Base-by-base conservation (phyloP, 2,888 invertebrate genomes). In the Stenichneumon culpator region DNA sequence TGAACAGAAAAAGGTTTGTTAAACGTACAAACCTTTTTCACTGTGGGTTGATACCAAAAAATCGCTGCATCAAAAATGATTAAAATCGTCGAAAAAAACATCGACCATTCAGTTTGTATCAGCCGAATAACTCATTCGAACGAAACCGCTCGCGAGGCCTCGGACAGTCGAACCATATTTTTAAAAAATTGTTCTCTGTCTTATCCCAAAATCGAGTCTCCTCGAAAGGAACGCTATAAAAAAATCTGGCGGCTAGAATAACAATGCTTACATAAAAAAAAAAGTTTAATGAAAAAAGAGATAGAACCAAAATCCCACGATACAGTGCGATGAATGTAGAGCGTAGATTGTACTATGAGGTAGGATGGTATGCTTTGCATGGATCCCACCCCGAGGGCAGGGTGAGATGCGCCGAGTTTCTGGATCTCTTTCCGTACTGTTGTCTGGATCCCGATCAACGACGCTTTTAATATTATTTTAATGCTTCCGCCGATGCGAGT, bases 361-460 rank as follows among this genome's bases (percentile, higher is more conserved):
- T 22, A 63, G 60, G 52, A 25, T 72, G 74, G 36, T 60, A 11
- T 7, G 50, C 65, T 63, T 63, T 16, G 16, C 32, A 77, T 63
- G 75, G 63, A 70, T 28, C 84, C 69, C 77, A 81, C 57, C 69
- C 83, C 87, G 79, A 87, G 83, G 44, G 57, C 80, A 84, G 88
- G 83, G 83, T 77, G 86, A 80, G 74, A 83, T 86, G 83, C 86
- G 86, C 74, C 84, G 82, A 82, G 32, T 19, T 63, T 63, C 36
- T 5, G 67, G 36, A 67, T 77, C 39, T 25, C n/a, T 36, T 74
- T 11, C n/a, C 11, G 32, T 44, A 11, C 28, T 32, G 28, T 63
- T 28, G 9, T 28, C 7, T 6, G 28, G 63, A 63, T 63, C 63
- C 32, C 63, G 63, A 63, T 63, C n/a, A 28, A n/a, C 63, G 47